A percentile compares a stretch with the other conserved stretches of the same genome.
phyloP scores from a whole-genome alignment of 2,113 vertebrate genomes.

The Anguilla japonica region DNA sequence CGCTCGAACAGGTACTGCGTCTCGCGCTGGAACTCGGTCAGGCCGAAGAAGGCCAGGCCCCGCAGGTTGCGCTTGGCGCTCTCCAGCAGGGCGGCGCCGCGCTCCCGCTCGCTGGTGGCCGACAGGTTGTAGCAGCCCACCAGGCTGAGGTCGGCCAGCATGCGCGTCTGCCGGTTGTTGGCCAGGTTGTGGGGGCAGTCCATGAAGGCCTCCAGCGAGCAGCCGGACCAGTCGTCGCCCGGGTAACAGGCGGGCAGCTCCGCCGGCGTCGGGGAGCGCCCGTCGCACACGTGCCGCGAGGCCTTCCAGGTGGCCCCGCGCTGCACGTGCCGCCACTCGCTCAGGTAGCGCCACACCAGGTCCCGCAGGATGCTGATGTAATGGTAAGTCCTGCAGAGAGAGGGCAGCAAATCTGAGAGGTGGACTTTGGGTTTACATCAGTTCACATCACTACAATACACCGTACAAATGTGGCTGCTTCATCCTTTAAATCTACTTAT shows the following conservation, averaged over 20 bases:
- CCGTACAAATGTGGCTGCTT: neutral
- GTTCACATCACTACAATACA: neutral
- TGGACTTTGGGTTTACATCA: neutral
- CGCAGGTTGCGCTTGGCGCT: slow-evolving; percentile 93
- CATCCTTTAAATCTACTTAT: neutral
- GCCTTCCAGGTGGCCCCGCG: slow-evolving; percentile 97
- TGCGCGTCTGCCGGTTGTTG: slow-evolving; percentile 95
- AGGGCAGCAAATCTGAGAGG: neutral
- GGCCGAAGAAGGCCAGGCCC: slow-evolving; percentile 93
- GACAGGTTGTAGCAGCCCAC: slow-evolving; percentile 71
- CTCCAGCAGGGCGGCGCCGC: slow-evolving; percentile 87
- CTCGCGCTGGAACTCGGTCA: slow-evolving; percentile 95
- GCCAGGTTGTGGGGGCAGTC: slow-evolving; percentile 93
- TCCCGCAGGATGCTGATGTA: slow-evolving; percentile 97
- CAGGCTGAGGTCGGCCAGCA: slow-evolving; percentile 88
- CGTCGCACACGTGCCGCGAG: slow-evolving; percentile 89
- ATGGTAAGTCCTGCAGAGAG: slow-evolving; percentile 84
- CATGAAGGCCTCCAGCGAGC: slow-evolving; percentile 92
- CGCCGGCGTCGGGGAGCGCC: slow-evolving; percentile 84
- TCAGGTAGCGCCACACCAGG: slow-evolving; percentile 91
- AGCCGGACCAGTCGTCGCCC: slow-evolving; percentile 95
- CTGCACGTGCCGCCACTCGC: slow-evolving; percentile 59
- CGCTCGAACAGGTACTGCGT: slow-evolving; percentile 97
- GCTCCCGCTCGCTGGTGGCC: slow-evolving; percentile 85
- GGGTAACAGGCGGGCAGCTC: slow-evolving; percentile 93